Evolutionary conservation across 2,797 vertebrate genomes (phyloP).

Genomic region (Lutjanus campechanus): DNA sequence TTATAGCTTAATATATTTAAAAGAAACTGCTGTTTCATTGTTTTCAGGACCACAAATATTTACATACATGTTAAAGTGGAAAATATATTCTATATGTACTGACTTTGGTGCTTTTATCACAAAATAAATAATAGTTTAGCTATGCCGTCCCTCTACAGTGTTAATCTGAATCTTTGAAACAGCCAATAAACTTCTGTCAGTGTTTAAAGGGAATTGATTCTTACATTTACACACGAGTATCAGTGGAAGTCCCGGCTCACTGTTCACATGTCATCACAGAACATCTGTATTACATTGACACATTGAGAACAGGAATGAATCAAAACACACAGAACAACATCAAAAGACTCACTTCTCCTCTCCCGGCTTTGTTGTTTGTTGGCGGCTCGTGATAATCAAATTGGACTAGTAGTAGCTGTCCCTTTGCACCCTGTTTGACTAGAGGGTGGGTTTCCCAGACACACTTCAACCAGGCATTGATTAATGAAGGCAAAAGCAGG

Average conservation of each 20-base stretch:
- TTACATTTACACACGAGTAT: background rate
- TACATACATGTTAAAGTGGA: no score
- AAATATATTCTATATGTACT: no score
- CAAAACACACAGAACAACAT: background rate
- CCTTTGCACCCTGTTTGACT: constrained; percentile 8
- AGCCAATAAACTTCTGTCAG: background rate
- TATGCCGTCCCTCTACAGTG: no score
- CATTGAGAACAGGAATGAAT: background rate
- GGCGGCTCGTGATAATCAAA: background rate
- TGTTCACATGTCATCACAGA: constrained; percentile 8
- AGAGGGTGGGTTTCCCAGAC: constrained; percentile 17
- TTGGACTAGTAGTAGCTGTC: constrained; percentile 2
- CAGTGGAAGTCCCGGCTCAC: background rate
- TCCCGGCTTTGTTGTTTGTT: background rate
- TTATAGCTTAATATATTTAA: no score
- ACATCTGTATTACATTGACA: background rate
- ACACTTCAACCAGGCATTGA: constrained; percentile 49
- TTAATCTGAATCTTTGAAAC: background rate
- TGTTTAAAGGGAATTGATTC: background rate
- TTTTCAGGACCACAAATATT: no score
- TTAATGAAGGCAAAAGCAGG: constrained; percentile 61
- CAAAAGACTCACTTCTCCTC: background rate
- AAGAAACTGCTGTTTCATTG: no score
- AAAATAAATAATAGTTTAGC: no score
- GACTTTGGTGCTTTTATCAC: no score